Conservation (phyloP, 2,888 invertebrate genomes). For the Conops quadrifasciatus region DNA sequence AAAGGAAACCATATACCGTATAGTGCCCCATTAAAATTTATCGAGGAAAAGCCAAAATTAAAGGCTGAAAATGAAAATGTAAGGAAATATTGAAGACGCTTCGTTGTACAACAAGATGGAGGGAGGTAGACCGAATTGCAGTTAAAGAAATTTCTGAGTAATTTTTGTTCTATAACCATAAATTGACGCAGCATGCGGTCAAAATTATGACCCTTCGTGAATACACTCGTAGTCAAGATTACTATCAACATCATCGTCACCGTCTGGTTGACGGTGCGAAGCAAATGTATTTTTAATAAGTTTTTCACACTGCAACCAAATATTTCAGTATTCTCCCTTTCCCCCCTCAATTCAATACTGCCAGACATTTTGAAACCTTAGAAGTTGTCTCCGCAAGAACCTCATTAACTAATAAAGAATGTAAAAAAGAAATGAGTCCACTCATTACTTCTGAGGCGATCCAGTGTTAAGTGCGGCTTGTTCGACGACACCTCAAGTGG, state of each 20-base stretch:
- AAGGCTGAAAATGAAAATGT: too few relatives aligned
- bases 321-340: background rate
- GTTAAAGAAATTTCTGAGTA: too few relatives aligned
- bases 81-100: too few relatives aligned
- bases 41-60: too few relatives aligned
- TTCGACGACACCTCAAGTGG: constrained; percentile 34
- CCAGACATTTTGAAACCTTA: constrained; percentile 23
- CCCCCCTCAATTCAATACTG: too few relatives aligned
- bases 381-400: background rate
- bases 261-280: too few relatives aligned
- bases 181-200: constrained; percentile 26
- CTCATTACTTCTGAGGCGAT: background rate
- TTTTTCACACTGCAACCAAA: constrained; percentile 1
- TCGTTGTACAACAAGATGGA: too few relatives aligned
- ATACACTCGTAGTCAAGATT: background rate
- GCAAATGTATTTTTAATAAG: constrained; percentile 18
- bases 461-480: constrained; percentile 38
- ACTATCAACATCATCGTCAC: constrained; percentile 15
- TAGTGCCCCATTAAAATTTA: too few relatives aligned
- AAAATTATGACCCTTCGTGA: constrained; percentile 22
- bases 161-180: background rate
- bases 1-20: too few relatives aligned
- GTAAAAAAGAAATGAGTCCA: constrained; percentile 2
- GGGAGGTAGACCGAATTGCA: too few relatives aligned
- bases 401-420: background rate